These are phyloP conservation scores for Halcyon malimbica DNA, from an alignment of 2,113 vertebrate species.

Conservation along the genomic window DNA sequence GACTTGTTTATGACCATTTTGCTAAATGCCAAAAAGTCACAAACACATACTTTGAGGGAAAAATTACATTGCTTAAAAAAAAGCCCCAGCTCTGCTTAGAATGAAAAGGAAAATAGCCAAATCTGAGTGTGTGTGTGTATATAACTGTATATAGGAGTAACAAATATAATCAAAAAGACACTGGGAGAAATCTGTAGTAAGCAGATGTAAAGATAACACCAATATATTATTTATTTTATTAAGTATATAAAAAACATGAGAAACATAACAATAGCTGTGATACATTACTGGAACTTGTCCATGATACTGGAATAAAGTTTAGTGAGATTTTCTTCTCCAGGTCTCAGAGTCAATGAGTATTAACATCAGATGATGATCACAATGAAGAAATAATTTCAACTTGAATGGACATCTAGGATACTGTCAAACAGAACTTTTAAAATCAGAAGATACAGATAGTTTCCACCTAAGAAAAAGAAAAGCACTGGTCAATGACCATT, in stretches of 20 bases:
- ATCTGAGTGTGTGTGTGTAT: neutral
- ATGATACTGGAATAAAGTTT: neutral
- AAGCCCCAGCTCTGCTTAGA: neutral
- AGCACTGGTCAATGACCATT: neutral
- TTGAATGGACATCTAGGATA: neutral
- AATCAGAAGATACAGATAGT: neutral
- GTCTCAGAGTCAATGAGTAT: neutral
- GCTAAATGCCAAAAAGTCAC: neutral
- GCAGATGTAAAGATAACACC: neutral
- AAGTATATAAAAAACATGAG: neutral
- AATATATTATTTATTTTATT: neutral
- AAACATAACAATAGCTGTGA: neutral
- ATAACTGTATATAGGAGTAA: neutral
- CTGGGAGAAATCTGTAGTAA: neutral
- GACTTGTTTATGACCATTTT: neutral
- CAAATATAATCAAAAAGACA: neutral
- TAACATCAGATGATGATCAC: neutral
- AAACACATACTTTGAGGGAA: neutral
- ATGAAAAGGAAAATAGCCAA: neutral
- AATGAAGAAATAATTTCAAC: neutral
- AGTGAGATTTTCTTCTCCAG: neutral
- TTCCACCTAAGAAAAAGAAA: neutral
- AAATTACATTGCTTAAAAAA: accelerated
- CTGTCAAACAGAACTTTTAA: neutral
- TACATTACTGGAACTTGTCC: neutral